These are phyloP conservation scores for Drosophila mercatorum DNA, from an alignment of 2,888 invertebrate genomes.

Conservation along the genomic window DNA sequence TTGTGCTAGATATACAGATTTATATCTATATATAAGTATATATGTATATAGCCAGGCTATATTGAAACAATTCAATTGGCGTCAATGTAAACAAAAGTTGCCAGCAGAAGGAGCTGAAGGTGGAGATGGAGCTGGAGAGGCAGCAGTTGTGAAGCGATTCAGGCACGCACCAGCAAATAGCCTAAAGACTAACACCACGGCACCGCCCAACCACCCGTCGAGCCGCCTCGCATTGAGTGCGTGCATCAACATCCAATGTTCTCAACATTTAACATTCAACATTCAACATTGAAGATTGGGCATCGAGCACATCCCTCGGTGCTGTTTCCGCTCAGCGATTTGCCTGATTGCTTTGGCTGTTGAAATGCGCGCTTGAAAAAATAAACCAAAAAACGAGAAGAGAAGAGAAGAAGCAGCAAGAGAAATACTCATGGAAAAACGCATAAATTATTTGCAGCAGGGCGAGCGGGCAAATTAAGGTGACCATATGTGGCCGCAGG, in stretches of 20 bases:
- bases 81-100: constrained; percentile 65
- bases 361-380: constrained; percentile 78
- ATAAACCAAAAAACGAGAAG: constrained; percentile 62
- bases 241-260: constrained; percentile 56
- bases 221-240: constrained; percentile 13
- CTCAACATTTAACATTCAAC: constrained; percentile 2
- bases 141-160: constrained; percentile 37
- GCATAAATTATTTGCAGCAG: constrained; percentile 73
- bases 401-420: neutral
- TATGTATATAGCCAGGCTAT: neutral
- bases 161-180: constrained; percentile 49
- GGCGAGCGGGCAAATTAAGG: constrained; percentile 65
- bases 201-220: constrained; percentile 58
- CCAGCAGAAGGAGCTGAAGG: neutral
- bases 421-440: constrained; percentile 56
- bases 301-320: constrained; percentile 56
- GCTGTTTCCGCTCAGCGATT: constrained; percentile 68
- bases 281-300: constrained; percentile 28
- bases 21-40: neutral
- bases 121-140: neutral
- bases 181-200: constrained; percentile 25
- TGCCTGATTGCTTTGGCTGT: constrained; percentile 75
- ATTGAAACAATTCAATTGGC: constrained; percentile 58
- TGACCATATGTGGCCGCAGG: constrained; percentile 77
- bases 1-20: neutral